Evolutionary conservation across 2,113 vertebrate species (phyloP), one percentile per base, ranked within the genome.

Genomic region (Passer montanus): DNA sequence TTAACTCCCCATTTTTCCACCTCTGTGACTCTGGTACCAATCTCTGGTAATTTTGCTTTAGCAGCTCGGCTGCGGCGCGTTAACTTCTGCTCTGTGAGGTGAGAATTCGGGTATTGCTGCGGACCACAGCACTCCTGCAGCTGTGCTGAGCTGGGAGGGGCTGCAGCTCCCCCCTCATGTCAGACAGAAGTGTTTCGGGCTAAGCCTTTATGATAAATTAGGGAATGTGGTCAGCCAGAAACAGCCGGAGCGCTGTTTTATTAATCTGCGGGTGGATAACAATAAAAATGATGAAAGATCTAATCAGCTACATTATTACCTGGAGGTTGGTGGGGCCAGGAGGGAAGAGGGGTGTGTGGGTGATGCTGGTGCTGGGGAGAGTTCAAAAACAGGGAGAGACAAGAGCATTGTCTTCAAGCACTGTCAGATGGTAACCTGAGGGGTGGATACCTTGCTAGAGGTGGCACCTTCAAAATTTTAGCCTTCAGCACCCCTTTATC

Each of bases 221-320:
- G 90, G 83, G 90, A 95, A 93, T 39, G 90, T 96, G 94, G 96
- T 96, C 95, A 94, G 92, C 96, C 87, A 96, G 96, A 97, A 97
- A 95, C 84, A 93, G 94, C 66, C 49, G 0, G 84, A 95, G 87
- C 3, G 5, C 93, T 89, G 79, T 95, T 97, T 97, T 96, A 97
- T 97, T 95, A 97, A 93, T 95, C 94, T 93, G 89, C 92, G 13
- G 93, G 91, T 96, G 91, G 94, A 92, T 96, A 97, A 95, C 94
- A 96, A 95, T 95, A 95, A 96, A 96, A 96, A 95, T 96, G 94
- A 96, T 96, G 94, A 93, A 96, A 96, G 93, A 94, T 79, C 94
- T 96, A 96, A 96, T 97, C 94, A 97, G 60, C 69, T 89, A 67
- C 50, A 41, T 94, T 95, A 95, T 95, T 94, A 96, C 64, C 84